Percentiles rank a stretch among this genome's conserved stretches.
phyloP scores from a whole-genome alignment of 2,888 invertebrate species.

The Mythimna albipuncta region DNA sequence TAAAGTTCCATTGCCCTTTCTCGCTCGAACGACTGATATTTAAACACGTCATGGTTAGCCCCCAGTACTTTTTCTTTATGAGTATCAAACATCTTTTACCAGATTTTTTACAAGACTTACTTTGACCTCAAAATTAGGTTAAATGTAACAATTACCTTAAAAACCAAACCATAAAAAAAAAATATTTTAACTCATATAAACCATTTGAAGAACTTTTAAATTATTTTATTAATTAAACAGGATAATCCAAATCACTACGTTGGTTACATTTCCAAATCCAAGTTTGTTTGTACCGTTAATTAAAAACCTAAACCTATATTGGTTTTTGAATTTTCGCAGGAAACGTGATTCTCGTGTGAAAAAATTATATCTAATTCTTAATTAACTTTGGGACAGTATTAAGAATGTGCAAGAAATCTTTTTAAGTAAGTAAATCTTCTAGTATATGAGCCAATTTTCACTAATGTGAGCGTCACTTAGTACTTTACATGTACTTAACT shows the following conservation, averaged over 20 bases:
- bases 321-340: not conserved
- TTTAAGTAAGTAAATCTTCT: not conserved
- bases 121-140: slow-evolving; percentile 10
- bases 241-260: too few relatives aligned
- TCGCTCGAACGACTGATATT: too few relatives aligned
- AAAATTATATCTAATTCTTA: slow-evolving; percentile 54
- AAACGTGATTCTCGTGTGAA: not conserved
- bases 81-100: too few relatives aligned
- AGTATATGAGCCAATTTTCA: not conserved
- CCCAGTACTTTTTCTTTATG: too few relatives aligned
- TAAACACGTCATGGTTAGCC: too few relatives aligned
- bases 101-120: too few relatives aligned
- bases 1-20: too few relatives aligned
- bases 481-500: not conserved
- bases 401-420: slow-evolving; percentile 33
- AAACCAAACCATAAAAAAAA: not conserved
- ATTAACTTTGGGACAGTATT: slow-evolving; percentile 31
- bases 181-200: not conserved
- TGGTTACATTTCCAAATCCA: not conserved
- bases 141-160: not conserved
- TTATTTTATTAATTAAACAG: not conserved
- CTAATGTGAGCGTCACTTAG: not conserved
- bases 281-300: not conserved
- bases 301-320: not conserved
- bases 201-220: not conserved